Evolutionary conservation across 2,113 vertebrate genomes (phyloP).

Genomic region (Morone saxatilis): DNA sequence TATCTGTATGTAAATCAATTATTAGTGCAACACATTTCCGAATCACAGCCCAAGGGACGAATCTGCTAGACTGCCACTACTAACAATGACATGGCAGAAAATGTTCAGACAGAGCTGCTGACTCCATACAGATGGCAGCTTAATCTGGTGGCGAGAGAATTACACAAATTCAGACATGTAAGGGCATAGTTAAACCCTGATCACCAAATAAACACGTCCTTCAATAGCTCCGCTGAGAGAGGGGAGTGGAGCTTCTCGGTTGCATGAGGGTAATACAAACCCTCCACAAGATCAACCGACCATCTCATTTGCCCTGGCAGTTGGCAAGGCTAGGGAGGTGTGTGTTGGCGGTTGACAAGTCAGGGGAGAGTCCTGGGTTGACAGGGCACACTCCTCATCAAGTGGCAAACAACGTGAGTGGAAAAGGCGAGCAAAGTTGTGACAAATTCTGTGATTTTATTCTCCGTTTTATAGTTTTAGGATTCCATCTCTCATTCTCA

Average conservation of each 20-base stretch:
- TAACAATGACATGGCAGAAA: constrained; percentile 28
- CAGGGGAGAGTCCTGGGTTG: constrained; percentile 53
- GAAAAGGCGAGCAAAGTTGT: constrained; percentile 28
- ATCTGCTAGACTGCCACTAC: background rate
- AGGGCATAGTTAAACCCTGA: constrained; percentile 45
- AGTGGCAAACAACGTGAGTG: constrained; percentile 57
- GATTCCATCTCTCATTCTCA: background rate
- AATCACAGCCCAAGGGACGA: background rate
- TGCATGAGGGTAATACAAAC: constrained; percentile 68
- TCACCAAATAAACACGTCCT: constrained; percentile 65
- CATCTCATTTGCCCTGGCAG: constrained; percentile 71
- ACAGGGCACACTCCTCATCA: constrained; percentile 47
- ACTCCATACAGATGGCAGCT: constrained; percentile 31
- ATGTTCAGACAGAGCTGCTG: constrained; percentile 20
- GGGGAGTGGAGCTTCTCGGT: constrained; percentile 45
- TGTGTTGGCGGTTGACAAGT: constrained; percentile 63
- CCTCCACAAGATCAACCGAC: constrained; percentile 59
- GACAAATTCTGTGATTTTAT: constrained; percentile 1
- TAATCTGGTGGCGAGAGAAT: constrained; percentile 37
- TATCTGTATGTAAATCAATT: no score
- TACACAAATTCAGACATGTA: constrained; percentile 34
- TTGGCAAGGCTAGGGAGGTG: constrained; percentile 61
- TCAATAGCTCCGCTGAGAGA: constrained; percentile 50
- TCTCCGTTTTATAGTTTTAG: background rate
- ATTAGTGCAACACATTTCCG: background rate